phyloP scores from a whole-genome alignment of 2,888 invertebrate species.

The Coleophora deauratella region DNA sequence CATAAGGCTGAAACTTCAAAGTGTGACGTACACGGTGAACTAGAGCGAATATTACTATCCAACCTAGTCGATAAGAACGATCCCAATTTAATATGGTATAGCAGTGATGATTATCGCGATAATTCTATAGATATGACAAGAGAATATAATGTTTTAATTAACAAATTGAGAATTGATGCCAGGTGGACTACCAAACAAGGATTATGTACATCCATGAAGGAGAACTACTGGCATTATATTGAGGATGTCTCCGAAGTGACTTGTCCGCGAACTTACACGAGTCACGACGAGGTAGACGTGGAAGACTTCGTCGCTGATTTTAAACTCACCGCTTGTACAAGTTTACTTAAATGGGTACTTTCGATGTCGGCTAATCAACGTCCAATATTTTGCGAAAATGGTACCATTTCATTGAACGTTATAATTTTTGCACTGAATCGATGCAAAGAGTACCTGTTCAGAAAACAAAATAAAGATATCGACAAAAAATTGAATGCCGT shows the following conservation, averaged over 20 bases:
- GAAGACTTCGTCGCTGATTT: constrained; percentile 81
- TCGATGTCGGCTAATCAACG: constrained; percentile 49
- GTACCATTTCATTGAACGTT: constrained; percentile 69
- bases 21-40: constrained; percentile 36
- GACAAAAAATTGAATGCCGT: constrained; percentile 55
- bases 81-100: constrained; percentile 56
- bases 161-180: constrained; percentile 50
- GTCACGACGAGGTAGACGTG: constrained; percentile 70
- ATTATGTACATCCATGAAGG: constrained; percentile 70
- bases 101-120: constrained; percentile 30
- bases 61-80: constrained; percentile 46
- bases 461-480: constrained; percentile 78
- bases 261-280: constrained; percentile 82
- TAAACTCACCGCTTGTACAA: constrained; percentile 84
- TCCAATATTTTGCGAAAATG: constrained; percentile 62
- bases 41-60: constrained; percentile 56
- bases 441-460: constrained; percentile 77
- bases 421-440: constrained; percentile 82
- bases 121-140: constrained; percentile 34
- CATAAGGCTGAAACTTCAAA: constrained; percentile 33
- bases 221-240: constrained; percentile 78
- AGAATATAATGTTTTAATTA: constrained; percentile 39
- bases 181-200: constrained; percentile 63
- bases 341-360: constrained; percentile 77
- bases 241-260: constrained; percentile 76